Percentiles rank a stretch among this genome's conserved stretches.
These are phyloP conservation scores for Folsomia manolachei DNA, from an alignment of 2,888 invertebrate genomes.

Conservation along the genomic window DNA sequence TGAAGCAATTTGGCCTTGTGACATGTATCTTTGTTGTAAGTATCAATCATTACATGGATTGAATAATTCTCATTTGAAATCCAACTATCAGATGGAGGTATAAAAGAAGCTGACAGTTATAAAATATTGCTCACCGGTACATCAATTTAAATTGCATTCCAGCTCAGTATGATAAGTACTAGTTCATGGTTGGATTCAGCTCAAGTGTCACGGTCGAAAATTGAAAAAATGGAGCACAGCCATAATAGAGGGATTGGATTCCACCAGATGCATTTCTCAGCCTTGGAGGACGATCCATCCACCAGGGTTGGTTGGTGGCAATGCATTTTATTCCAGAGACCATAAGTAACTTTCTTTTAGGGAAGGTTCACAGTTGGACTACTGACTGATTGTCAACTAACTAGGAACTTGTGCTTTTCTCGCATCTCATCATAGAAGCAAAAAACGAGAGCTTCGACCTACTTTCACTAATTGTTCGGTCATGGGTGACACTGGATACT, in stretches of 20 bases:
- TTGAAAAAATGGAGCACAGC: not conserved
- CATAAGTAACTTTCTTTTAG: not conserved
- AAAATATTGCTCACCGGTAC: too few relatives aligned
- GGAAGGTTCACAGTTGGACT: too few relatives aligned
- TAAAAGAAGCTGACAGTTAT: not conserved
- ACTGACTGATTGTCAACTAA: not conserved
- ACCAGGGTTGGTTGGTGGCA: not conserved
- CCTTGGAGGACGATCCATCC: not conserved
- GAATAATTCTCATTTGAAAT: not conserved
- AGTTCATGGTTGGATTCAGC: not conserved
- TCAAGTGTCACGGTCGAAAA: not conserved
- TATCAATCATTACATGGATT: too few relatives aligned
- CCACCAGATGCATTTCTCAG: not conserved
- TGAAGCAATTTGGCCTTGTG: too few relatives aligned
- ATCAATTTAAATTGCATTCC: not conserved
- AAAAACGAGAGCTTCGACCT: not conserved
- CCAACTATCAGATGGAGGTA: not conserved
- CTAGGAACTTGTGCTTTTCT: too few relatives aligned
- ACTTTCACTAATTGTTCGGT: not conserved
- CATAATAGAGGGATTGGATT: not conserved
- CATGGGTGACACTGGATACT: conserved; percentile 7
- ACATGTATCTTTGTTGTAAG: too few relatives aligned
- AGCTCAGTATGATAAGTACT: not conserved
- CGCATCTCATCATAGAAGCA: not conserved
- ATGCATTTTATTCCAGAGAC: not conserved